Evolutionary conservation across 2,888 invertebrate species (phyloP), one percentile per base, ranked within the genome.

Genomic region (Ephialtes manifestator): DNA sequence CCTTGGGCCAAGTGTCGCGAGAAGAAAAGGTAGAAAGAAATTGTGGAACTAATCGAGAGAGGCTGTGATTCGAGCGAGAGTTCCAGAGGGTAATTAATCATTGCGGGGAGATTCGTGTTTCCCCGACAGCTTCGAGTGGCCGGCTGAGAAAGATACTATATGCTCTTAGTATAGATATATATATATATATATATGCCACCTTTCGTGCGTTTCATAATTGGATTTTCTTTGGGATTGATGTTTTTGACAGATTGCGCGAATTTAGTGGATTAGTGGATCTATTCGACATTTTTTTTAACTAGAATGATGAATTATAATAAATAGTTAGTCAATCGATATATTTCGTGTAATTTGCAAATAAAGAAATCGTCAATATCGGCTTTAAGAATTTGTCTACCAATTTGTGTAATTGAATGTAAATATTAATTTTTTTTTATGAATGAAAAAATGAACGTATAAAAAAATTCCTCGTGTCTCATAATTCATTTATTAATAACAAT

Each of bases 21-120:
- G 18, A 39, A 55, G 53, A 55, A 70, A 53, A 11, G 18, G 18
- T 39, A n/a, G 39, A 35, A 55, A 53, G 35, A 53, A 71, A 53
- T 35, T 35, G 71, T 53, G 71, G 39, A 71, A 71, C 71, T 39
- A 71, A 71, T 71, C 71, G 53, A 70, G 53, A 5, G 20, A 71
- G 71, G 20, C 39, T 18, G 53, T 31, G 70, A 71, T 71, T 53
- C 70, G 51, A 71, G 35, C 10, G 63, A 39, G 18, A 35, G 4
- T 53, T 31, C 18, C 51, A n/a, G 35, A 18, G 53, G 51, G 53
- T 20, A 53, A 71, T 71, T 71, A 71, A 71, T 71, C 70, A 71
- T 71, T 4, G 70, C 35, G 24, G 31, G 24, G 11, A 48, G 48
- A 67, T 0, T 13, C 68, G 28, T 15, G 31, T 48, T 15, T 43